Evolutionary conservation across 1,140 invertebrate species (phyloP), one percentile per base, ranked within the genome.

Genomic region (Bombus sibiricus): DNA sequence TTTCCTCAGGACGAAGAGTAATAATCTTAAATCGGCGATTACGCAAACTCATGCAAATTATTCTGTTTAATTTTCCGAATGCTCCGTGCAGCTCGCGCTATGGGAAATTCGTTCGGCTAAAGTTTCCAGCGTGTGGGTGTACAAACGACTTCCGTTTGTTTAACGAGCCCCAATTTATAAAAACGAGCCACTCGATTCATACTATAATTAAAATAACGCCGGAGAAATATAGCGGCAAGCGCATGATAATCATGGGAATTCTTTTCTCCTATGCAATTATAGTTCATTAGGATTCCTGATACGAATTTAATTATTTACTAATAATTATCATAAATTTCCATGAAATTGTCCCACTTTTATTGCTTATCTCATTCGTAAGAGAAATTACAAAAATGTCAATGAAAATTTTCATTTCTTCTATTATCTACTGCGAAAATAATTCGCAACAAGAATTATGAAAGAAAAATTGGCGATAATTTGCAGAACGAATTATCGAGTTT

Each of bases 101-200:
- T 73, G 71, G 41, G 71, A 73, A 73, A 73, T 73, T 32, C 71
- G 71, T 43, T 47, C 71, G 37, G n/a, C n/a, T 18, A 22, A 9
- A 12, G 71, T 73, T 73, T 73, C 71, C 41, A 73, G 41, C 39
- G 28, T 73, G 71, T 73, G 43, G 41, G 71, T 47, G 71, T 32
- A 47, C 71, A 43, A 73, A 47, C 41, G 41, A 43, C 41, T 73
- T 73, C 71, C 71, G 71, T 47, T 47, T 43, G n/a, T 43, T 73
- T 73, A 73, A 73, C 71, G 71, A 73, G 71, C 41, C 41, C 32
- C 39, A 32, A 41, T 73, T 73, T 73, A 73, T 73, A 39, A 43
- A 73, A 73, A 73, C 71, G 71, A 32, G 71, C 71, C n/a, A 43
- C 28, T 73, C 41, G 71, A 43, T 43, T 39, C 41, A 12, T 73